Percentiles rank a stretch among this genome's conserved stretches.
Conservation (phyloP, 2,888 invertebrate species). For the Nomada hirtipes region DNA sequence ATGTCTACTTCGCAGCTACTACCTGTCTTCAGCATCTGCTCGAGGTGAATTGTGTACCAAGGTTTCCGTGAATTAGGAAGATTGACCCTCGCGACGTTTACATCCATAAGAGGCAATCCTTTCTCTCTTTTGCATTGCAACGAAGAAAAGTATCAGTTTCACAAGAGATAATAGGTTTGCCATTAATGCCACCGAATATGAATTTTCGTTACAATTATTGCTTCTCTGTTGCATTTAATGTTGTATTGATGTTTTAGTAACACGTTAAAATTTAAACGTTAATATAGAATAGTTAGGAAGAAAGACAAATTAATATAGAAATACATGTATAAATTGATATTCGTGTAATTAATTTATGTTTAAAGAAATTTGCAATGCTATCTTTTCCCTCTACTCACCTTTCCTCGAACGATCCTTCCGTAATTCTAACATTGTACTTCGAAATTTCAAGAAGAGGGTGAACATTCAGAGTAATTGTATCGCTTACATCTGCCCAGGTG, state of each 20-base stretch:
- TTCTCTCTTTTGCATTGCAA: slow-evolving; percentile 30
- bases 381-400: slow-evolving; percentile 71
- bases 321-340: too few species aligned
- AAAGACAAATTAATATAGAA: too few species aligned
- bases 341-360: too few species aligned
- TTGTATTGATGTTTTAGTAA: too few species aligned
- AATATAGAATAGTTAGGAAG: too few species aligned
- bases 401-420: slow-evolving; percentile 78
- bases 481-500: slow-evolving; percentile 87
- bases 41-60: slow-evolving; percentile 85
- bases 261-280: too few species aligned
- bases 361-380: too few species aligned
- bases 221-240: too few species aligned
- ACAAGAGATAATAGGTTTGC: neutral
- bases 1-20: slow-evolving; percentile 88
- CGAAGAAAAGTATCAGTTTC: neutral
- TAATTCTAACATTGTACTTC: slow-evolving; percentile 85
- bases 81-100: slow-evolving; percentile 55
- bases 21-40: slow-evolving; percentile 86
- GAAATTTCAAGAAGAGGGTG: slow-evolving; percentile 88
- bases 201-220: too few species aligned
- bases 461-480: slow-evolving; percentile 88
- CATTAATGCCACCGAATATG: neutral
- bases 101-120: slow-evolving; percentile 42
- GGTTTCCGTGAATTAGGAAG: slow-evolving; percentile 23